Conservation (phyloP, 2,113 vertebrate genomes). For the Stigmatopora argus region DNA sequence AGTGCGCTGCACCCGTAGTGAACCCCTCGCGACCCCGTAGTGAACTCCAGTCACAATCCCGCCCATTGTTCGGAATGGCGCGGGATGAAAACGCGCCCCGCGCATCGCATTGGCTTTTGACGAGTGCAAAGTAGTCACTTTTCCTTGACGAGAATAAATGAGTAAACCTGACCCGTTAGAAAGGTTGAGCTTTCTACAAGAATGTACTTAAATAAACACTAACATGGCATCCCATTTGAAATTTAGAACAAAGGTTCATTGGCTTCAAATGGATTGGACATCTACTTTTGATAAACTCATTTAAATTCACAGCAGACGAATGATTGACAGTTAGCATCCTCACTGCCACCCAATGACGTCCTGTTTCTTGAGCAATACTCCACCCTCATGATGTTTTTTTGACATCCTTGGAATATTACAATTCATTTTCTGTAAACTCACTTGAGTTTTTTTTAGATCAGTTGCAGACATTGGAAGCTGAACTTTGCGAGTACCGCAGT, state of each 20-base stretch:
- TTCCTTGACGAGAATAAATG: background rate
- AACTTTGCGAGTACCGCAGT: background rate
- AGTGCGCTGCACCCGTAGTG: conserved; percentile 1
- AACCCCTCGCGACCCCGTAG: background rate
- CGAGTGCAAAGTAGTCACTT: background rate
- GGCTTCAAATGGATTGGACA: no score
- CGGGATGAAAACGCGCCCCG: conserved; percentile 1
- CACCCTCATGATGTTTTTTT: no score
- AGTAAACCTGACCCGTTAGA: background rate
- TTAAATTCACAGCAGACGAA: no score
- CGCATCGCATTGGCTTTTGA: background rate
- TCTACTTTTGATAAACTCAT: no score
- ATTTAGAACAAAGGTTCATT: no score
- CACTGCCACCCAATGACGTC: no score
- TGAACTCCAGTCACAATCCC: conserved; percentile 1
- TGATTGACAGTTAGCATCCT: no score
- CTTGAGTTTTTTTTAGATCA: no score
- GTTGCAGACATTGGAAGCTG: background rate
- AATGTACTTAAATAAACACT: background rate
- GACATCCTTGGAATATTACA: no score
- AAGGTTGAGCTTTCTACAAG: background rate
- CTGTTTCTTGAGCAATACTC: no score
- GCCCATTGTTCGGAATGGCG: conserved; percentile 13
- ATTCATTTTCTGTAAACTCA: no score
- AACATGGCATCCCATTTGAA: no score